Base-by-base conservation (phyloP, 1,140 invertebrate genomes). In the Pomacea maculata region DNA sequence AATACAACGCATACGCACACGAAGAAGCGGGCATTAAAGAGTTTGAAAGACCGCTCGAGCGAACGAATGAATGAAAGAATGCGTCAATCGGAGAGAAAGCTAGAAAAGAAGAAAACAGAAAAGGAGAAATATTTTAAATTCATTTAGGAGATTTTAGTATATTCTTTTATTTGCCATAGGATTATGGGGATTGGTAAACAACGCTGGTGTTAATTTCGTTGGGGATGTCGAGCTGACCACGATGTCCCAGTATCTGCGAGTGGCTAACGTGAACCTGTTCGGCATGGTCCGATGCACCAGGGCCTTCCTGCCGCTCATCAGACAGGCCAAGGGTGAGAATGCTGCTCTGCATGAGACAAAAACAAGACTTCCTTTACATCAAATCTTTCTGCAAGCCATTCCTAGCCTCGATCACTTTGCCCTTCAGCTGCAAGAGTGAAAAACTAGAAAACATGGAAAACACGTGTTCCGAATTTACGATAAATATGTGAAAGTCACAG, bases 211-310 rank as follows among this genome's bases (percentile, higher is more conserved):
- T 1, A 96, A 97, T 94, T 93, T 95, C 19, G 95, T 96, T 85
- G 97, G 96, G 0, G 96, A 97, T 89, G 96, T 95, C 85, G 97
- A 98, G 89, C 97, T 97, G 95, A 91, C 94, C 80, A 86, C 93
- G n/a, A 95, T 96, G 85, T 82, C 84, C 9, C 84, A 85, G 76
- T 88, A 86, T 75, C 72, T 85, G 67, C 72, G 71, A 21, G 21
- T 85, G 10, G 92, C 97, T 52, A 93, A 96, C 68, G 94, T 98
- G 5, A 99, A 99, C 92, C 88, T 97, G 15, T 86, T 95, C 63
- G 97, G 97, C 8, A 94, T 95, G 21, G 94, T 98, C 91, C 92
- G 93, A 83, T 83, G 97, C 0, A 95, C 95, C 0, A 94, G 94
- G 75, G 92, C 93, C 8, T 93, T 97, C 85, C 88, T 96, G 65